Conservation (phyloP, 2,797 vertebrate genomes). For the Molossus molossus region DNA sequence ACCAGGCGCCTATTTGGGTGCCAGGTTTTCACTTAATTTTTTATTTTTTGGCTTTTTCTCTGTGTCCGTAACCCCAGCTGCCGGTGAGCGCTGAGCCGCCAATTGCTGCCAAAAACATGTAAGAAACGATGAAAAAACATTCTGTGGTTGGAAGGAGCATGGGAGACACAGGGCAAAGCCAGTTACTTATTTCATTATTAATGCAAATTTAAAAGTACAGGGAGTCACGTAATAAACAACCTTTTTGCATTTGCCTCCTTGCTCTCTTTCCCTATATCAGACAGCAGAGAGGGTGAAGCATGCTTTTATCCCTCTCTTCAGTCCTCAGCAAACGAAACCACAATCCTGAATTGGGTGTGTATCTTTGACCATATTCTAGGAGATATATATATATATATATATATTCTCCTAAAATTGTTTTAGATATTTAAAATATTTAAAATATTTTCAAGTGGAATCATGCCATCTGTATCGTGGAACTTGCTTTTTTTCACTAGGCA, state of each 20-base stretch:
- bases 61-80: not conserved
- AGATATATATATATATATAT: not conserved
- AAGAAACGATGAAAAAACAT: slow-evolving; percentile 10
- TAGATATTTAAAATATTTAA: slow-evolving; percentile 14
- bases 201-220: slow-evolving; percentile 1
- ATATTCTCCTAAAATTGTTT: not conserved
- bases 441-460: not conserved
- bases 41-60: slow-evolving; percentile 61
- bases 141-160: slow-evolving; percentile 30
- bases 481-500: not conserved
- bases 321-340: not conserved
- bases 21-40: slow-evolving; percentile 69
- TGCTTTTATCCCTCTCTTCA: not conserved
- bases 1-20: slow-evolving; percentile 47
- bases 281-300: not conserved
- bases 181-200: slow-evolving; percentile 9
- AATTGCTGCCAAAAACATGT: slow-evolving; percentile 46
- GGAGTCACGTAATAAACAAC: not conserved
- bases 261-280: slow-evolving; percentile 35
- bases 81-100: slow-evolving; percentile 13
- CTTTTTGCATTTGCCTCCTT: slow-evolving; percentile 26
- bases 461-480: not conserved
- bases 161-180: not conserved
- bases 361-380: not conserved
- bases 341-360: not conserved